Percentiles rank a stretch among this genome's conserved stretches.
These are phyloP conservation scores for Spialia ferax DNA, from an alignment of 2,888 invertebrate genomes.

Conservation along the genomic window DNA sequence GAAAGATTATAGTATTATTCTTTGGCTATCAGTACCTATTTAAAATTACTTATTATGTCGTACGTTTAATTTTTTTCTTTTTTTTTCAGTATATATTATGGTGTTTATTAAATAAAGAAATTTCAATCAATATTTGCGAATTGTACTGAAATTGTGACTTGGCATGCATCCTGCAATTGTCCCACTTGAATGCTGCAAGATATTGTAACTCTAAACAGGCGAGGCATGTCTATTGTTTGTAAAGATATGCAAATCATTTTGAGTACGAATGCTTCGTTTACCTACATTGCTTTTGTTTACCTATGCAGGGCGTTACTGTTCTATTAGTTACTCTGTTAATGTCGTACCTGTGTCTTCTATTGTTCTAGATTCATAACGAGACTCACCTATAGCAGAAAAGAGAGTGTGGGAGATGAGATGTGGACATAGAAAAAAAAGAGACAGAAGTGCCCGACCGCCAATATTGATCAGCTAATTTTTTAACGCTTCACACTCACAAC, in stretches of 20 bases:
- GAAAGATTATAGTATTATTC: too few relatives aligned
- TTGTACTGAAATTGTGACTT: background rate
- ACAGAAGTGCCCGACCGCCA: too few relatives aligned
- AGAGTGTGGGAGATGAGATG: too few relatives aligned
- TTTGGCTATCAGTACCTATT: too few relatives aligned
- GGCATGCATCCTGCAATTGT: slow-evolving; percentile 26
- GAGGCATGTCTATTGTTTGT: slow-evolving; percentile 22
- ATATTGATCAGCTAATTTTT: too few relatives aligned
- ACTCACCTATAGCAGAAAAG: too few relatives aligned
- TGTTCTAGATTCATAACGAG: background rate
- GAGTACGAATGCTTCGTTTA: background rate
- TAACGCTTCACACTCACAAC: too few relatives aligned
- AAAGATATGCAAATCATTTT: slow-evolving; percentile 10
- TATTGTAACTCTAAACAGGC: slow-evolving; percentile 25
- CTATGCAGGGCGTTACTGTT: background rate
- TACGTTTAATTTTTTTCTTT: too few relatives aligned
- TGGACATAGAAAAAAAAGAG: too few relatives aligned
- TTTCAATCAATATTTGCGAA: background rate
- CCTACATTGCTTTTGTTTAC: slow-evolving; percentile 11
- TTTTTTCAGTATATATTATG: too few relatives aligned
- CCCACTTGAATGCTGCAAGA: slow-evolving; percentile 7
- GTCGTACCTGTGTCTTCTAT: background rate
- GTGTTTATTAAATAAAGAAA: too few relatives aligned
- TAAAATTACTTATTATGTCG: too few relatives aligned
- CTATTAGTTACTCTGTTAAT: background rate